Evolutionary conservation across 2,113 vertebrate species (phyloP), one percentile per base, ranked within the genome.

Genomic region (Brachyhypopomus gauderio): DNA sequence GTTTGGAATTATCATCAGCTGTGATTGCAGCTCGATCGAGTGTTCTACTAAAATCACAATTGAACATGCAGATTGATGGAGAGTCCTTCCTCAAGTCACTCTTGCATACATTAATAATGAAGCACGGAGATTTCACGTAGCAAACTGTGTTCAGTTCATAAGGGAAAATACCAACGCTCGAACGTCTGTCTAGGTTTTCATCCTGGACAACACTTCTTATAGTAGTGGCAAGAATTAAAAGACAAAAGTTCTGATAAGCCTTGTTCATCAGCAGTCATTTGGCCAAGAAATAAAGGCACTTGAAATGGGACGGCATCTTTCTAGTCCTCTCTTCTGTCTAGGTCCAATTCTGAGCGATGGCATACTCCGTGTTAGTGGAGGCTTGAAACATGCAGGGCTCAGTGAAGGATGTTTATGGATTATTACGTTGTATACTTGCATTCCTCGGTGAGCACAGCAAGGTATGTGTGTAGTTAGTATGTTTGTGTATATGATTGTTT

Each of bases 181-280:
- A 41, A 41, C 38, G 38, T 7, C 7, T 41, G 38, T 41, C 38
- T n/a, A n/a, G n/a, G n/a, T n/a, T n/a, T n/a, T n/a, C n/a, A n/a
- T n/a, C n/a, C n/a, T n/a, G n/a, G n/a, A 45, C 5, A 52, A 48
- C 41, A 0, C 70, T 72, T 4, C 6, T 72, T 16, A 72, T 22
- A 0, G 70, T 72, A 11, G n/a, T 48, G 9, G 38, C 70, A 23
- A 52, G 70, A 48, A 52, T 72, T 45, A 48, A 71, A 8, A 72
- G n/a, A 27, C 66, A 5, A 19, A 81, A 27, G 56, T 30, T 3
- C 9, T 81, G 0, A 66, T 84, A 5, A 78, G 77, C 22, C 58
- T 85, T 30, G 62, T 78, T 36, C 79, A 85, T 27, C 79, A 81
- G 48, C 66, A 78, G 63, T 67, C 60, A 4, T 84, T 84, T 64